Conservation (phyloP, 2,113 vertebrate genomes). For the Mus pahari region DNA sequence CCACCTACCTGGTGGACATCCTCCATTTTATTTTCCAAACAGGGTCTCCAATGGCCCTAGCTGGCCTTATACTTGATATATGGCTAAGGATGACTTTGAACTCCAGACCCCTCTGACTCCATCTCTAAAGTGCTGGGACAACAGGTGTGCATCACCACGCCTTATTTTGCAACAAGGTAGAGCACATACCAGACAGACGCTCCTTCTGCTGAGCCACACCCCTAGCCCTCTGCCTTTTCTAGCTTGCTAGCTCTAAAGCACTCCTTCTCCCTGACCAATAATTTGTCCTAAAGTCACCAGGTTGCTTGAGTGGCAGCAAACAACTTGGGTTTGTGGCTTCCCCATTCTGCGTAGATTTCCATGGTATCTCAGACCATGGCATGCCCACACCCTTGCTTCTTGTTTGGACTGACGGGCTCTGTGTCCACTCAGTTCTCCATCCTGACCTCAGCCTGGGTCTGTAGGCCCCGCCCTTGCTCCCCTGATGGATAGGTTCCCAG, state of each 20-base stretch:
- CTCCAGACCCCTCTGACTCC: neutral
- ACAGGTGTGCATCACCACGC: neutral
- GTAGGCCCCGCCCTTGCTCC: neutral
- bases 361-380: neutral
- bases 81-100: neutral
- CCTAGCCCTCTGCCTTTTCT: neutral
- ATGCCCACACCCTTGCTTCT: neutral
- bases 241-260: neutral
- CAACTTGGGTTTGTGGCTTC: too few species aligned
- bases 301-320: neutral
- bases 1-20: neutral
- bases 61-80: neutral
- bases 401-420: neutral
- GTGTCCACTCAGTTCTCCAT: neutral
- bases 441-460: neutral
- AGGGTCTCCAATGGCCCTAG: neutral
- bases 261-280: neutral
- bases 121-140: neutral
- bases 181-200: too few species aligned
- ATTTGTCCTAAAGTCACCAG: neutral
- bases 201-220: neutral
- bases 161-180: neutral
- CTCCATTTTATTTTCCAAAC: neutral
- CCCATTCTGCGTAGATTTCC: neutral
- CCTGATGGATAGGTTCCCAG: neutral